phyloP scores from a whole-genome alignment of 2,888 invertebrate genomes.

The Cybosia mesomella region DNA sequence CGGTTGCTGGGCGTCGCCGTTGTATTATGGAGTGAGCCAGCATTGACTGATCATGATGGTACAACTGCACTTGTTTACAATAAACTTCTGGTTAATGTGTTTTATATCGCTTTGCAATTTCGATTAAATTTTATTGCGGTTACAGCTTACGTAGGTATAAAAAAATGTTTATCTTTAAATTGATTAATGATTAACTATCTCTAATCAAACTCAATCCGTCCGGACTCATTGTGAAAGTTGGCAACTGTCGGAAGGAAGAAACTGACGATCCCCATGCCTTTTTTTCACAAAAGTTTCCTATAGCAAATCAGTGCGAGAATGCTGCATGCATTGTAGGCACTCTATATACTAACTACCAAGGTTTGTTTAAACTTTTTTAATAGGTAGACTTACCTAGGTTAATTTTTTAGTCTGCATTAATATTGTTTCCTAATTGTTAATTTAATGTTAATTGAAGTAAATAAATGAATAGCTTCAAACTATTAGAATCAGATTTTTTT shows the following conservation, averaged over 20 bases:
- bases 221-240: neutral
- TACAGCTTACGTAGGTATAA: constrained; percentile 63
- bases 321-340: neutral
- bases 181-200: constrained; percentile 8
- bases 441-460: too few relatives aligned
- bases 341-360: too few relatives aligned
- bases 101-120: constrained; percentile 82
- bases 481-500: too few relatives aligned
- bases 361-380: too few relatives aligned
- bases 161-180: constrained; percentile 32
- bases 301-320: neutral
- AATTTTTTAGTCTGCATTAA: too few relatives aligned
- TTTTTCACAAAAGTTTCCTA: neutral
- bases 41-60: constrained; percentile 77
- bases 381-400: too few relatives aligned
- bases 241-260: too few relatives aligned
- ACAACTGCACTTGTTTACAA: constrained; percentile 84
- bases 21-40: constrained; percentile 70
- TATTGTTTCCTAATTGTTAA: too few relatives aligned
- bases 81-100: constrained; percentile 80
- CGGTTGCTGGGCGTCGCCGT: constrained; percentile 67
- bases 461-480: too few relatives aligned
- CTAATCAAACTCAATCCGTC: neutral
- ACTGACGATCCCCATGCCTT: too few relatives aligned
- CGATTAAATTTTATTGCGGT: constrained; percentile 77